A percentile compares a stretch with the other conserved stretches of the same genome.
phyloP scores from a whole-genome alignment of 2,113 vertebrate genomes.

The Cervus canadensis region DNA sequence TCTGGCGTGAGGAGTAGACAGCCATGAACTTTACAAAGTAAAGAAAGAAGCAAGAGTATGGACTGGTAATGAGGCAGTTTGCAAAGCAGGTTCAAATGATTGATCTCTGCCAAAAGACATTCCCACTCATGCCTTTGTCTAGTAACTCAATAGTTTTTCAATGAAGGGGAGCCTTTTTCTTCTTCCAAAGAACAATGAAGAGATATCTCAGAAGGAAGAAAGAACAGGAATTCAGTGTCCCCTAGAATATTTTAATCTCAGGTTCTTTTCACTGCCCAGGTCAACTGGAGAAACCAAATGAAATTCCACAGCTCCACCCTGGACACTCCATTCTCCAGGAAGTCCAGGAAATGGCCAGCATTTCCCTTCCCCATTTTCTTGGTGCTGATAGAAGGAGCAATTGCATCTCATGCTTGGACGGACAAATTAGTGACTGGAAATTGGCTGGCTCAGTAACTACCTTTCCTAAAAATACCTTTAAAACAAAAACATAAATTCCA shows the following conservation, averaged over 20 bases:
- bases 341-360: background rate
- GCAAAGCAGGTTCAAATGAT: background rate
- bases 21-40: background rate
- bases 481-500: background rate
- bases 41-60: background rate
- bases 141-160: background rate
- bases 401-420: background rate
- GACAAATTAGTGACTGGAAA: background rate
- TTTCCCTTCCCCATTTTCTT: background rate
- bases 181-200: background rate
- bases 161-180: background rate
- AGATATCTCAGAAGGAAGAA: background rate
- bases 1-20: fast-evolving
- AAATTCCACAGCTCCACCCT: background rate
- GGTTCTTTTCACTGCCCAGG: background rate
- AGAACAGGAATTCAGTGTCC: background rate
- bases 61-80: no score
- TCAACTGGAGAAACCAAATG: background rate
- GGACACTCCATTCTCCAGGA: background rate
- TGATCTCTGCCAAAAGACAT: background rate
- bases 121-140: no score
- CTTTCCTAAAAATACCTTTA: background rate
- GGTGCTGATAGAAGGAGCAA: background rate
- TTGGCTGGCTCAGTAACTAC: background rate
- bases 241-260: background rate